phyloP scores from a whole-genome alignment of 1,140 invertebrate species.

The Drosophila bocki region DNA sequence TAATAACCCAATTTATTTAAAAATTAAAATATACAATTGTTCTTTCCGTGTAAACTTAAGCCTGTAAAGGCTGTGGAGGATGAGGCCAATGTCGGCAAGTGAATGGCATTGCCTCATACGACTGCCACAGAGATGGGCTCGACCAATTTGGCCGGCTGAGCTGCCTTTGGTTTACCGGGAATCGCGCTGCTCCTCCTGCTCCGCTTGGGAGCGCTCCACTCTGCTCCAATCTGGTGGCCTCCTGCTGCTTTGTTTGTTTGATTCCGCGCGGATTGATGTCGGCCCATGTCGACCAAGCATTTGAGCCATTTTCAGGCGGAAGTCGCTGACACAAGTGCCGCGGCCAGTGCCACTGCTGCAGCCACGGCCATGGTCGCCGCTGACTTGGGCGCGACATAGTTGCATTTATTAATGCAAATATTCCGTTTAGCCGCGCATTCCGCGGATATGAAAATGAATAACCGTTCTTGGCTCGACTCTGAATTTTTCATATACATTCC shows the following conservation, averaged over 20 bases:
- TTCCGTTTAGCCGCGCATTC: conserved; percentile 67
- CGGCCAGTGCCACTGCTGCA: conserved; percentile 3
- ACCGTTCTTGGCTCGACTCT: conserved; percentile 49
- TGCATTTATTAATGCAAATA: conserved; percentile 83
- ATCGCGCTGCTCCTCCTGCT: conserved; percentile 17
- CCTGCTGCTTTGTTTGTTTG: conserved; percentile 70
- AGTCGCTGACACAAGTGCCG: conserved; percentile 37
- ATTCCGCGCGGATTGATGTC: conserved; percentile 63
- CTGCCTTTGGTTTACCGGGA: conserved; percentile 29
- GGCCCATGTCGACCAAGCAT: conserved; percentile 57
- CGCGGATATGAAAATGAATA: conserved; percentile 70
- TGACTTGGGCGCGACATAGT: conserved; percentile 79
- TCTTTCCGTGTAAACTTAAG: conserved; percentile 20
- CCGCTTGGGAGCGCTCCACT: conserved; percentile 16
- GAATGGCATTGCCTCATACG: conserved; percentile 59
- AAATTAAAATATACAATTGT: too few relatives aligned
- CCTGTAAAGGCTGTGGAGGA: conserved; percentile 26
- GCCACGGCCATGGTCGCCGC: conserved; percentile 57
- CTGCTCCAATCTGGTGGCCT: conserved; percentile 43
- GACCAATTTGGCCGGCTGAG: conserved; percentile 33
- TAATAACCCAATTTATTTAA: too few relatives aligned
- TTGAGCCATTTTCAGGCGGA: conserved; percentile 68
- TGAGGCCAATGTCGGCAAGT: conserved; percentile 65
- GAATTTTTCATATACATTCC: conserved; percentile 37
- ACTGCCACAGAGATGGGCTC: conserved; percentile 42